Evolutionary conservation across 2,797 vertebrate genomes (phyloP), one percentile per base, ranked within the genome.

Genomic region (Eulemur albifrons): DNA sequence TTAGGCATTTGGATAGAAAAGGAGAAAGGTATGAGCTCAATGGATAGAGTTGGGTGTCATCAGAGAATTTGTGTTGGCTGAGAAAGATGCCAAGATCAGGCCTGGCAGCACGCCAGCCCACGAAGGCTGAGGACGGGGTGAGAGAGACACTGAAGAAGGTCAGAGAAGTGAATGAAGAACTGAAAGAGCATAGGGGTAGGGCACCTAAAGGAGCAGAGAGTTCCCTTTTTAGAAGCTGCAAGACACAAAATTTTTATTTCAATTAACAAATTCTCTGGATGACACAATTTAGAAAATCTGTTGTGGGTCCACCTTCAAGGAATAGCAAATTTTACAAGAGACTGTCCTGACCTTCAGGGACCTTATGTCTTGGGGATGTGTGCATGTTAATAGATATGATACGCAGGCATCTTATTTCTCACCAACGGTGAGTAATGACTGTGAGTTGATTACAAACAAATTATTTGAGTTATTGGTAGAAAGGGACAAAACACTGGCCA

Each of bases 401-500:
- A 86, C 10, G n/a, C 52, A 54, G 93, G 48, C 13, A 57, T 77
- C 48, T 87, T 92, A 85, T 94, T 93, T 89, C 75, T 89, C 50
- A 93, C 50, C 84, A 90, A 88, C 11, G 35, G 38, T 93, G 75
- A 91, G 50, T 88, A 93, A 92, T 59, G 73, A 85, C 25, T 61
- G 21, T 84, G 73, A 15, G 48, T 75, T 94, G 38, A 95, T 82
- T 82, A 72, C 14, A 83, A 61, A 87, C 32, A 96, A 94, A 76
- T 54, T 92, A 77, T 93, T 87, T 13, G 20, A 95, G 25, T 88
- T 92, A 93, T 88, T 85, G 48, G 27, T 23, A 92, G 32, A 97
- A 93, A 92, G 75, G 63, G 93, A 90, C 61, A 87, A 92, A 95
- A 92, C 21, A 35, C 30, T 30, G 72, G 25, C 23, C 69, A 85